Evolutionary conservation across 2,888 invertebrate species (phyloP), one percentile per base, ranked within the genome.

Genomic region (Empis stercorea): DNA sequence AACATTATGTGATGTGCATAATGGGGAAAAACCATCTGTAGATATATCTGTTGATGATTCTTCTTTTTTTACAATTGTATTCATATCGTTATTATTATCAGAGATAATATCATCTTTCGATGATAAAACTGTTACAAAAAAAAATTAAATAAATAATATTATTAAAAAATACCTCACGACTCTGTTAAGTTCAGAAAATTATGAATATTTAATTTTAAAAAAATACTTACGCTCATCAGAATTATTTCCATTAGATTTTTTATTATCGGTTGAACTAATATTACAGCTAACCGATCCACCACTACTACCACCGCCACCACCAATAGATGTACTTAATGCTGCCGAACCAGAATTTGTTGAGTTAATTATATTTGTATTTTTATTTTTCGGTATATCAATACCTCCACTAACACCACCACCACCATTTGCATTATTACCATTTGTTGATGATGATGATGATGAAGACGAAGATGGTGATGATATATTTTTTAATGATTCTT

Each of bases 321-420:
- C 32, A 30, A 14, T 13, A 39, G 4, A 4, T n/a, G 16, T 4
- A 27, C 45, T 45, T 23, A 47, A 44, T 16, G 50, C 10, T 16
- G 50, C 10, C 14, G 52, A 52, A 15, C 52, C 52, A 10, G 47
- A 47, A 40, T 52, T 52, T 16, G 50, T 50, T 14, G 50, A 52
- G 10, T 50, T 50, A 17, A 52, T 49, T 27, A 13, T 16, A 17
- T 14, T 38, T 4, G 10, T 38, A n/a, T 10, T 17, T 34, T 46
- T 46, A 39, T 40, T 41, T 39, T 30, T 41, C 9, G 17, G 40
- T 40, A 20, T 23, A 20, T 20, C 30, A 41, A 14, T 40, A 30
- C 32, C 17, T 34, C 23, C 17, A 39, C 17, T 30, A 30, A 13
- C 16, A 16, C 13, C 16, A 30, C 30, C 30, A 39, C 2, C 9